A percentile compares a stretch with the other conserved stretches of the same genome.
Conservation (phyloP, 2,113 vertebrate species). For the Onychorhynchus coronatus region DNA sequence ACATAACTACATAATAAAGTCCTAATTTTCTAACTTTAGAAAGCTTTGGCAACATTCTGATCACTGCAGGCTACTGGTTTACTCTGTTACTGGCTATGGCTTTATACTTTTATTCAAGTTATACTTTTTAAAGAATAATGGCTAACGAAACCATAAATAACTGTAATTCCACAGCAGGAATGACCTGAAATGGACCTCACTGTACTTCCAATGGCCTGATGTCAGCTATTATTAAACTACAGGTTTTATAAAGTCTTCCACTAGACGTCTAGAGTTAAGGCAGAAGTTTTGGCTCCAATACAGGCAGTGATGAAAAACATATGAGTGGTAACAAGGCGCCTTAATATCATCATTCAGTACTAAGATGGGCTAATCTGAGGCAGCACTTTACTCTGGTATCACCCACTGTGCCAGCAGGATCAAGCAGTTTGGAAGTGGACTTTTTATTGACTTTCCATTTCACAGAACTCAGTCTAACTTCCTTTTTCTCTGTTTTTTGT, state of each 20-base stretch:
- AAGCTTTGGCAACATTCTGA: not conserved
- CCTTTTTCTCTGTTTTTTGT: not conserved
- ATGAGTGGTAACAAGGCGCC: constrained; percentile 84
- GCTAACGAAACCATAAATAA: not conserved
- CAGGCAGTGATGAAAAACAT: constrained; percentile 92
- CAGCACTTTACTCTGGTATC: constrained; percentile 79
- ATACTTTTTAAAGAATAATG: not conserved
- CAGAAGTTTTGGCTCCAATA: constrained; percentile 83
- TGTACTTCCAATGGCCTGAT: constrained; percentile 66
- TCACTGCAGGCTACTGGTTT: not conserved
- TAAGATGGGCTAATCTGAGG: constrained; percentile 82
- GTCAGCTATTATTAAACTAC: constrained; percentile 76
- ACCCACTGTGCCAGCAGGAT: constrained; percentile 77
- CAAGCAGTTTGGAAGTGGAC: constrained; percentile 55
- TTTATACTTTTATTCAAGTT: not conserved
- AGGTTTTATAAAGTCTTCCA: constrained; percentile 73
- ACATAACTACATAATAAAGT: not conserved
- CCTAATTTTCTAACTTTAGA: not conserved
- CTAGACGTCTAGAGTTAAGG: constrained; percentile 81
- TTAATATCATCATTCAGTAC: constrained; percentile 81
- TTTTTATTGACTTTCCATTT: constrained; percentile 16
- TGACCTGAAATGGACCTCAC: constrained; percentile 68
- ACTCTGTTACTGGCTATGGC: not conserved
- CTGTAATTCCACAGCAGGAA: not conserved
- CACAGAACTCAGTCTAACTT: constrained; percentile 20